Conservation (phyloP, 1,140 invertebrate species). For the Drosophila ohnishii region DNA sequence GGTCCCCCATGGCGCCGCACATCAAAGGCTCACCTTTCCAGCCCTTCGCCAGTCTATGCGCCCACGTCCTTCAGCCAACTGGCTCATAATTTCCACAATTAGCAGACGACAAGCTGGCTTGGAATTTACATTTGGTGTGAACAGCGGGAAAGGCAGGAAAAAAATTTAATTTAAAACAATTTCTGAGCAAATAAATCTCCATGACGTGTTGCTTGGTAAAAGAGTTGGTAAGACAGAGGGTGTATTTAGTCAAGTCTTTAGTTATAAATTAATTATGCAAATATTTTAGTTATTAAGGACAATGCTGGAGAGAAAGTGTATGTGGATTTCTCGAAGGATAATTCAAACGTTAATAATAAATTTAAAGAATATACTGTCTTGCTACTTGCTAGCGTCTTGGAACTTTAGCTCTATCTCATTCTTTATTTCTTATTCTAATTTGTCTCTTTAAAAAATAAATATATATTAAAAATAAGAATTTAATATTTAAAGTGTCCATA, state of each 20-base stretch:
- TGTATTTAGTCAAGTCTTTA: neutral
- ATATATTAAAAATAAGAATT: too few relatives aligned
- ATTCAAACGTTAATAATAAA: neutral
- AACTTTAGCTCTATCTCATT: neutral
- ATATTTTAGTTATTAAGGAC: neutral
- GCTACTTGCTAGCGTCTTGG: neutral
- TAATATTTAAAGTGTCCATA: too few relatives aligned
- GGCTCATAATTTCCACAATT: conserved; percentile 64
- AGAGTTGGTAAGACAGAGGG: neutral
- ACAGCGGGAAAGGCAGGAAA: conserved; percentile 5
- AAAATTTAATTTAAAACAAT: conserved; percentile 43
- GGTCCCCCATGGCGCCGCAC: conserved; percentile 26
- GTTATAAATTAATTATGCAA: neutral
- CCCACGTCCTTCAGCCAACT: conserved; percentile 8
- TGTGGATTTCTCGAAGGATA: neutral
- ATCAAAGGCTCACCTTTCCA: conserved; percentile 23
- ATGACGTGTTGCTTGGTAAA: neutral
- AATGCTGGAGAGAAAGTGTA: too few relatives aligned
- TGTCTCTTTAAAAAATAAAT: too few relatives aligned
- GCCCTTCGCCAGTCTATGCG: neutral
- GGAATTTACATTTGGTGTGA: conserved; percentile 40
- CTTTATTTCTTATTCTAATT: neutral
- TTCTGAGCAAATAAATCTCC: conserved; percentile 38
- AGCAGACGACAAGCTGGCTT: conserved; percentile 38
- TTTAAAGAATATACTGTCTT: neutral